Evolutionary conservation across 2,113 vertebrate genomes (phyloP).

Genomic region (Eleginops maclovinus): DNA sequence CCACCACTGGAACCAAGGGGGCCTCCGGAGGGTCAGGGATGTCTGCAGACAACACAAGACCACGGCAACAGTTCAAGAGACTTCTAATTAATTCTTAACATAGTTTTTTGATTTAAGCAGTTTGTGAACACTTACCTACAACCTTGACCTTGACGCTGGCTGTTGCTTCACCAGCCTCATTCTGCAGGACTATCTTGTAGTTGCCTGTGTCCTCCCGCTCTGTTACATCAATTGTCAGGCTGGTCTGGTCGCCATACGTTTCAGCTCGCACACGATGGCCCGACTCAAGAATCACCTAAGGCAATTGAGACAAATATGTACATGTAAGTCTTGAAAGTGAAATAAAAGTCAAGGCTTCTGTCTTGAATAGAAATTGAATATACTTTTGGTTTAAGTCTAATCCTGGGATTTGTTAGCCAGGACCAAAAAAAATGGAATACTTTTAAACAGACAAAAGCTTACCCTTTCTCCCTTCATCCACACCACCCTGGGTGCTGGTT

Average conservation of each 20-base stretch:
- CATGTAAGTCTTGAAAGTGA: neutral
- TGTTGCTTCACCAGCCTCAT: constrained; percentile 95
- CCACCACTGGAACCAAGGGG: constrained; percentile 90
- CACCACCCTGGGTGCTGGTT: constrained; percentile 92
- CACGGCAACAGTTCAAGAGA: neutral
- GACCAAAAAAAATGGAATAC: neutral
- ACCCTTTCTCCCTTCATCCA: constrained; percentile 98
- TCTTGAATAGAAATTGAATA: neutral
- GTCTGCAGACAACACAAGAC: constrained; percentile 79
- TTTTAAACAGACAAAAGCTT: constrained; percentile 35
- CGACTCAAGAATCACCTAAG: constrained; percentile 91
- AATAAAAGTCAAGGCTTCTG: neutral
- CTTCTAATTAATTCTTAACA: neutral
- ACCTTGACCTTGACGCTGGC: constrained; percentile 95
- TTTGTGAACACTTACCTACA: constrained; percentile 88
- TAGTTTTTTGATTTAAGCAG: neutral
- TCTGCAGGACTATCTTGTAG: constrained; percentile 95
- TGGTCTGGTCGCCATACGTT: constrained; percentile 91
- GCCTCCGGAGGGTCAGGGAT: constrained; percentile 94
- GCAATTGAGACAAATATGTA: neutral
- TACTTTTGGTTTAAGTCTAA: neutral
- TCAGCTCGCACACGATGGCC: constrained; percentile 91
- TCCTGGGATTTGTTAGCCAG: neutral
- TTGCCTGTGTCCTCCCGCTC: constrained; percentile 93
- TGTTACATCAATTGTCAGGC: constrained; percentile 92